These are phyloP conservation scores for Conus ventricosus DNA, from an alignment of 1,140 invertebrate genomes.

Conservation along the genomic window DNA sequence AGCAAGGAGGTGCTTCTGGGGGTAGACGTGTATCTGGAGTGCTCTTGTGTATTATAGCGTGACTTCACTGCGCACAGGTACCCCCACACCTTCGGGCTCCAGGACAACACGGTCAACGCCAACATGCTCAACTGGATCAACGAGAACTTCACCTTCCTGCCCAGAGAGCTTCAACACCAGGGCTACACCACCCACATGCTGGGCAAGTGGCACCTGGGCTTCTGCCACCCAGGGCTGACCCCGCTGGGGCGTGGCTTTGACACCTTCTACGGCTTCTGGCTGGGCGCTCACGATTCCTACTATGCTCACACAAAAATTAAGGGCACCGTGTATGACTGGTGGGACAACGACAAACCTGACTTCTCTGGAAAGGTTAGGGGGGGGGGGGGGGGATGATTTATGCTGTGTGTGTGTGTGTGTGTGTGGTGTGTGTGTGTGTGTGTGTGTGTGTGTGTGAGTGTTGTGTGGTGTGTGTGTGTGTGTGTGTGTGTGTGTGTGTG, in stretches of 20 bases:
- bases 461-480: too few species aligned
- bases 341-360: neutral
- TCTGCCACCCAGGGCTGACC: constrained; percentile 64
- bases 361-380: neutral
- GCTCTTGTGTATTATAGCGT: neutral
- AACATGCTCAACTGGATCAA: neutral
- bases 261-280: constrained; percentile 64
- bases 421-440: too few species aligned
- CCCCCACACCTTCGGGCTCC: constrained; percentile 14
- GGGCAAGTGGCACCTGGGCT: constrained; percentile 73
- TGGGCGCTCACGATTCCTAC: neutral
- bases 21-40: neutral
- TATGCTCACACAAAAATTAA: neutral
- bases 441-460: too few species aligned
- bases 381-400: too few species aligned
- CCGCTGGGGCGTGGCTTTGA: constrained; percentile 71
- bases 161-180: constrained; percentile 59
- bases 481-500: too few species aligned
- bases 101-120: neutral
- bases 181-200: constrained; percentile 70
- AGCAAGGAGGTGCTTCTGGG: too few species aligned
- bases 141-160: constrained; percentile 72
- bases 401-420: too few species aligned
- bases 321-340: neutral
- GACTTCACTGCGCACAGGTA: neutral